Conservation (phyloP, 2,113 vertebrate species). For the Ptyas mucosa region DNA sequence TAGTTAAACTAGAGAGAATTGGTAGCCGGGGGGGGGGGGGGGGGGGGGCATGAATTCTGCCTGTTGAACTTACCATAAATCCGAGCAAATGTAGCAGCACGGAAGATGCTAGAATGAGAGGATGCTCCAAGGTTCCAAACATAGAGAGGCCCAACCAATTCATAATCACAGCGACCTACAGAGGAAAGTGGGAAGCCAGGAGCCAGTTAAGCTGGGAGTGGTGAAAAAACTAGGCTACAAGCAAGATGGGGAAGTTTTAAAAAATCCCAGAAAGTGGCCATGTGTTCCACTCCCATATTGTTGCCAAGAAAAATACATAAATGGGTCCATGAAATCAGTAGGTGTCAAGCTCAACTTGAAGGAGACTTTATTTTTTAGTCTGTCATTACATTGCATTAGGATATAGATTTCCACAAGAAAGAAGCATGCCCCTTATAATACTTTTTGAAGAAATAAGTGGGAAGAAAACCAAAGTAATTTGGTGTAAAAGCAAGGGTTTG, state of each 20-base stretch:
- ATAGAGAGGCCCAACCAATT: conserved; percentile 85
- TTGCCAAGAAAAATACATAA: background rate
- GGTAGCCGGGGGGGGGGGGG: too few relatives aligned
- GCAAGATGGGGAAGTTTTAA: background rate
- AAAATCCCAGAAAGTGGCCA: background rate
- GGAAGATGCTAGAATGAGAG: conserved; percentile 89
- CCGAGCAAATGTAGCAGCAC: conserved; percentile 86
- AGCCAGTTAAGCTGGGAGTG: background rate
- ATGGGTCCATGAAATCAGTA: background rate
- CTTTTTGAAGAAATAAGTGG: background rate
- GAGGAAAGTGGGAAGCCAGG: background rate
- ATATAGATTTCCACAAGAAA: background rate
- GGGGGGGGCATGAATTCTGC: background rate
- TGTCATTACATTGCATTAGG: background rate
- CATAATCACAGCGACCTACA: conserved; percentile 87
- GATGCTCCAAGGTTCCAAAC: conserved; percentile 88
- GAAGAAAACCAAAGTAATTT: background rate
- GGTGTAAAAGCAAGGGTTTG: background rate
- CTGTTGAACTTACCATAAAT: conserved; percentile 84
- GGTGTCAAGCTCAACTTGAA: background rate
- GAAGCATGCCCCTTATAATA: background rate
- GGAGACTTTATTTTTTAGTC: background rate
- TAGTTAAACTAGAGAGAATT: background rate
- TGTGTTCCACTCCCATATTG: background rate
- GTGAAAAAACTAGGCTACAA: background rate